Percentiles rank a stretch among this genome's conserved stretches.
phyloP scores from a whole-genome alignment of 2,888 invertebrate genomes.

The Cosmia trapezina region DNA sequence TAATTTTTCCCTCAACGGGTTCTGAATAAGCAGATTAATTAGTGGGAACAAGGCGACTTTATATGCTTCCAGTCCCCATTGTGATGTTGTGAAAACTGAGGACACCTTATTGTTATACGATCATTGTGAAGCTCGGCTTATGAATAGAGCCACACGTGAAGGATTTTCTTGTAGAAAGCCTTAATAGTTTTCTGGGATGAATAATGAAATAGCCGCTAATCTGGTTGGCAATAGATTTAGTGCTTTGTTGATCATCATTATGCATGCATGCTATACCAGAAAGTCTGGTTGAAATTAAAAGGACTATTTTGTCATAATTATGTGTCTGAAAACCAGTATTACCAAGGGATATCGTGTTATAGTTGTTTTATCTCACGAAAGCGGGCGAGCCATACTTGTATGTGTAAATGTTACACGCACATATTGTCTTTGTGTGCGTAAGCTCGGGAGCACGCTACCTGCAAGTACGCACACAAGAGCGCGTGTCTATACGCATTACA shows the following conservation, averaged over 20 bases:
- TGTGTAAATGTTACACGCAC: too few species aligned
- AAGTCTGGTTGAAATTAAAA: neutral
- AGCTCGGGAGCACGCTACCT: too few species aligned
- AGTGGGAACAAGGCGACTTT: constrained; percentile 78
- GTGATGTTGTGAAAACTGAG: constrained; percentile 75
- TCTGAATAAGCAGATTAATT: constrained; percentile 78
- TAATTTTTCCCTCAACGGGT: constrained; percentile 54
- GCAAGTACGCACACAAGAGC: too few species aligned
- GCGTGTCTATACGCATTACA: too few species aligned
- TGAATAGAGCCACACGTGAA: constrained; percentile 56
- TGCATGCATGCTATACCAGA: neutral
- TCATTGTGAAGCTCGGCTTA: constrained; percentile 54
- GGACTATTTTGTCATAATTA: neutral
- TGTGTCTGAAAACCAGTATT: too few species aligned
- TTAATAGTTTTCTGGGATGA: constrained; percentile 46
- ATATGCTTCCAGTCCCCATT: constrained; percentile 76
- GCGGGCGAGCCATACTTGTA: too few species aligned
- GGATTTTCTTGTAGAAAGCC: constrained; percentile 53
- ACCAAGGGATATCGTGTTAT: too few species aligned
- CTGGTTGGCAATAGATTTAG: neutral
- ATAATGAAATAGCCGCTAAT: constrained; percentile 39
- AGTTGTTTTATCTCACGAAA: too few species aligned
- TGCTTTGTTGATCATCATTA: constrained; percentile 9
- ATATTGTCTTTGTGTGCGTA: too few species aligned
- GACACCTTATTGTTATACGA: constrained; percentile 60